Conservation (phyloP, 2,797 vertebrate species). For the Neosalanx taihuensis region DNA sequence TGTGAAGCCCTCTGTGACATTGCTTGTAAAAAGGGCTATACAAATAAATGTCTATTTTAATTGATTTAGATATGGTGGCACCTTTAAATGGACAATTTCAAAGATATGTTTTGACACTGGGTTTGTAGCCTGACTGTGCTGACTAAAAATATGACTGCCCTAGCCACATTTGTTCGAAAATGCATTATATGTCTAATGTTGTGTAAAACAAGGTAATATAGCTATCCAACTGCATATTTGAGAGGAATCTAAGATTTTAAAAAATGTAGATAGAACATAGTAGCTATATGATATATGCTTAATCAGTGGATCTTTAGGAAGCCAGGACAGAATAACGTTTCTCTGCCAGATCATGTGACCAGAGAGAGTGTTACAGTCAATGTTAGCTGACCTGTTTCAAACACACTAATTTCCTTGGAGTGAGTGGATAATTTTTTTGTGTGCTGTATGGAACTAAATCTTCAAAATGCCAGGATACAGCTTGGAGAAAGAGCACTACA, state of each 20-base stretch:
- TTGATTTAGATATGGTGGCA: no score
- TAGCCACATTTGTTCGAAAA: not conserved
- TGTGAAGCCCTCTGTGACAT: no score
- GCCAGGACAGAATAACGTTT: slow-evolving; percentile 31
- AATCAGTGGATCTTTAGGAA: slow-evolving; percentile 32
- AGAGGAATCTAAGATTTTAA: not conserved
- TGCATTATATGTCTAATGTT: not conserved
- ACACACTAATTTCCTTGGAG: slow-evolving; percentile 36
- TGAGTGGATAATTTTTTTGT: slow-evolving; percentile 22
- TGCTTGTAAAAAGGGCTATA: no score
- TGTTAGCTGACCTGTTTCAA: slow-evolving; percentile 58
- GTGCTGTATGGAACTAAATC: slow-evolving; percentile 24
- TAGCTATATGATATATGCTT: slow-evolving; percentile 21
- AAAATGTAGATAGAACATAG: slow-evolving; percentile 14
- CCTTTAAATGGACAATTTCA: not conserved
- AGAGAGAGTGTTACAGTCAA: slow-evolving; percentile 43
- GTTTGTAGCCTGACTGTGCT: not conserved
- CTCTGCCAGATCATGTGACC: slow-evolving; percentile 22
- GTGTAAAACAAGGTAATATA: not conserved
- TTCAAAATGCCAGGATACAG: slow-evolving; percentile 19
- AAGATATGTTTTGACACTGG: not conserved
- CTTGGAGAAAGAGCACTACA: slow-evolving; percentile 10
- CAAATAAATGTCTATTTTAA: no score
- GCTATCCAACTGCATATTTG: not conserved
- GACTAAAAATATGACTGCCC: not conserved